Conservation (phyloP, 2,888 invertebrate species). For the Gymnosoma rotundatum region DNA sequence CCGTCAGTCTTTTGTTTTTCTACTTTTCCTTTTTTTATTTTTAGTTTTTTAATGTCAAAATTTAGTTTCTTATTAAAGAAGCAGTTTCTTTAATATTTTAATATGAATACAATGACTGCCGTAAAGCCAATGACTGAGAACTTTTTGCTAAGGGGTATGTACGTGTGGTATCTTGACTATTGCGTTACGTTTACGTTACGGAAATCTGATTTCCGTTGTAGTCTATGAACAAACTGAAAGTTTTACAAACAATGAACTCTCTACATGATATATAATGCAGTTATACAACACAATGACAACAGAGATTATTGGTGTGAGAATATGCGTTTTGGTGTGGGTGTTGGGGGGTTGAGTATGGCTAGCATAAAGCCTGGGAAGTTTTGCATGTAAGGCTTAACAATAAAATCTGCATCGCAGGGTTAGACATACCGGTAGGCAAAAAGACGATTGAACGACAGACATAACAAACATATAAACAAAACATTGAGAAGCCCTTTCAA, state of each 20-base stretch:
- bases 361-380: conserved; percentile 19
- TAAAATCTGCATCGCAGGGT: conserved; percentile 10
- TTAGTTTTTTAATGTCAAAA: conserved; percentile 18
- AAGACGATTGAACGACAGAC: neutral
- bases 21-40: neutral
- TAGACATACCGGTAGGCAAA: conserved; percentile 20
- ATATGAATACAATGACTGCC: conserved; percentile 34
- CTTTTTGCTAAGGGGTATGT: neutral
- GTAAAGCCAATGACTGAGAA: neutral
- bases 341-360: neutral
- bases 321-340: neutral
- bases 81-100: conserved; percentile 40
- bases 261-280: conserved; percentile 23
- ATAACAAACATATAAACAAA: neutral
- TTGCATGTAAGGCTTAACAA: conserved; percentile 25
- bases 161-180: conserved; percentile 64
- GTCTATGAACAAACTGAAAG: conserved; percentile 68
- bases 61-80: conserved; percentile 8
- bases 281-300: conserved; percentile 3
- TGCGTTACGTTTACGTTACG: conserved; percentile 73
- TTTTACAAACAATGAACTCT: conserved; percentile 32
- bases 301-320: neutral
- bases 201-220: conserved; percentile 81
- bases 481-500: conserved; percentile 27
- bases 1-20: conserved; percentile 16